These are phyloP conservation scores for Heliconius hewitsoni DNA, from an alignment of 1,140 invertebrate genomes.

Conservation along the genomic window DNA sequence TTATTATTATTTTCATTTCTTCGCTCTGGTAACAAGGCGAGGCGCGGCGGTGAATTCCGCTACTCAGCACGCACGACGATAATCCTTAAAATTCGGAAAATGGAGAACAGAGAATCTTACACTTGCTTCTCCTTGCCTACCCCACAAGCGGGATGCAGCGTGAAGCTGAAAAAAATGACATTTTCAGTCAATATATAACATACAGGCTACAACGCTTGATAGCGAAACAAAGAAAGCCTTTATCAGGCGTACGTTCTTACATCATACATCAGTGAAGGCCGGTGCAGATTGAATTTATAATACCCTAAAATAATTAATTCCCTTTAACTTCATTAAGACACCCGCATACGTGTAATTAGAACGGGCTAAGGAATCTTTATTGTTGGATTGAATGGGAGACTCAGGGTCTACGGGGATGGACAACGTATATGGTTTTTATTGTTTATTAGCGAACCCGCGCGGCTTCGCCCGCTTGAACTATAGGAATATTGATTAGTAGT, in stretches of 20 bases:
- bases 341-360: slow-evolving; percentile 81
- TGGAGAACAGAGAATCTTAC: no score
- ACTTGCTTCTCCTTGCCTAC: no score
- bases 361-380: slow-evolving; percentile 79
- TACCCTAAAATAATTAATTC: slow-evolving; percentile 78
- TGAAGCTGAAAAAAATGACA: no score
- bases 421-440: not conserved
- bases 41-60: no score
- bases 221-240: slow-evolving; percentile 54
- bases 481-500: no score
- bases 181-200: not conserved
- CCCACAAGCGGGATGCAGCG: no score
- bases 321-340: slow-evolving; percentile 79
- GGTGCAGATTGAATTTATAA: slow-evolving; percentile 75
- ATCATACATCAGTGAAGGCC: slow-evolving; percentile 69
- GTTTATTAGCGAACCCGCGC: not conserved
- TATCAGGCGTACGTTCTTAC: slow-evolving; percentile 64
- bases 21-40: no score
- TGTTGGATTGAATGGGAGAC: slow-evolving; percentile 67
- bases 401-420: slow-evolving; percentile 36
- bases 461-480: no score
- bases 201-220: slow-evolving; percentile 21
- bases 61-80: no score
- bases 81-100: no score
- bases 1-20: no score